These are phyloP conservation scores for Sterna hirundo DNA, from an alignment of 2,113 vertebrate genomes.

Conservation along the genomic window DNA sequence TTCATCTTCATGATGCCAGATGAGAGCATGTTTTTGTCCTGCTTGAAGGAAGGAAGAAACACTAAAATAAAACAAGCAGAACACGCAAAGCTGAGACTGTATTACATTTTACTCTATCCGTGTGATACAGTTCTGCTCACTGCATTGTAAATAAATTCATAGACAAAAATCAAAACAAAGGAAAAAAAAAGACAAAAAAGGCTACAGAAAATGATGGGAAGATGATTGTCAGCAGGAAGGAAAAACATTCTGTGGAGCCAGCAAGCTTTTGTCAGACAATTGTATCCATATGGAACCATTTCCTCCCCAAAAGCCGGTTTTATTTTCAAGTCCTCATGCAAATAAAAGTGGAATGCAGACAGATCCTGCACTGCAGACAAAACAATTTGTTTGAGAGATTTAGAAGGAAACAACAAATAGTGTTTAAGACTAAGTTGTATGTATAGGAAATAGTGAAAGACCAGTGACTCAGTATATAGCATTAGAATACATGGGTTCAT, in stretches of 20 bases:
- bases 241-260: neutral
- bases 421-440: neutral
- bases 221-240: neutral
- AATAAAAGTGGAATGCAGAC: neutral
- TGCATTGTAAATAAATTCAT: neutral
- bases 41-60: neutral
- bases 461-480: neutral
- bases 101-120: neutral
- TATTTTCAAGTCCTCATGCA: neutral
- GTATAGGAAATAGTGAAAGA: neutral
- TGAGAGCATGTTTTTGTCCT: neutral
- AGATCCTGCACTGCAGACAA: neutral
- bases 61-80: neutral
- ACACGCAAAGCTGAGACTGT: neutral
- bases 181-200: neutral
- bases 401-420: neutral
- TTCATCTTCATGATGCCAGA: neutral
- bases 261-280: neutral
- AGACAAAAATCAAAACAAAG: neutral
- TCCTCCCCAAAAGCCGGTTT: neutral
- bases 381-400: neutral
- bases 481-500: neutral
- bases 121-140: neutral
- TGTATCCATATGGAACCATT: conserved; percentile 9
- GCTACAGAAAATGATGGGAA: neutral